Conservation (phyloP, 2,888 invertebrate genomes). For the Pinctada fucata region DNA sequence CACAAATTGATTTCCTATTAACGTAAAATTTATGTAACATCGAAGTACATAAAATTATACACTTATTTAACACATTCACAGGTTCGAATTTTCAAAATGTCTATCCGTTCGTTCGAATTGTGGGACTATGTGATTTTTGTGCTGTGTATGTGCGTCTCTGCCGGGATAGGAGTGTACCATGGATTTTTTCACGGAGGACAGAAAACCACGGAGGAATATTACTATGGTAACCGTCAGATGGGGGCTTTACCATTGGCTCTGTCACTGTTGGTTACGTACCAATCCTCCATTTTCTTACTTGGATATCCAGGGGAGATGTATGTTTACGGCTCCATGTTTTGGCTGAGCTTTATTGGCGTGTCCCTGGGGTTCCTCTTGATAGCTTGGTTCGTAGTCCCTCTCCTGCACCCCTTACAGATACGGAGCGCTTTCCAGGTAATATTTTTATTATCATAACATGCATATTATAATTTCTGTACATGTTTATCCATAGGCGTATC, state of each 20-base stretch:
- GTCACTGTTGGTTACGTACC: constrained; percentile 38
- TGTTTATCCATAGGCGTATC: too few relatives aligned
- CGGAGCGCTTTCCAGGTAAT: constrained; percentile 23
- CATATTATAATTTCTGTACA: too few relatives aligned
- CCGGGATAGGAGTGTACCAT: constrained; percentile 23
- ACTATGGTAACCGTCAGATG: constrained; percentile 35
- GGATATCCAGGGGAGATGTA: constrained; percentile 39
- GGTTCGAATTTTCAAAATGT: background rate
- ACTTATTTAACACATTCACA: constrained; percentile 71
- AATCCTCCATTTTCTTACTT: constrained; percentile 36
- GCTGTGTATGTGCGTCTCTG: constrained; percentile 13
- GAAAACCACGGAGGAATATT: constrained; percentile 33
- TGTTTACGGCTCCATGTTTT: constrained; percentile 34
- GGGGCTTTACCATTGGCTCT: constrained; percentile 32
- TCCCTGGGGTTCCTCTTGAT: constrained; percentile 18
- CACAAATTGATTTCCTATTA: background rate
- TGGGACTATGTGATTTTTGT: constrained; percentile 28
- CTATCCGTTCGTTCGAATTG: constrained; percentile 19
- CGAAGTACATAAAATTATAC: background rate
- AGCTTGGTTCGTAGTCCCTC: constrained; percentile 9
- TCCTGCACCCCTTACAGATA: constrained; percentile 18
- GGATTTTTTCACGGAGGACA: constrained; percentile 25
- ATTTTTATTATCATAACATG: too few relatives aligned
- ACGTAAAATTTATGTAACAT: background rate
- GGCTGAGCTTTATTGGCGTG: constrained; percentile 27